Evolutionary conservation across 2,113 vertebrate species (phyloP), one percentile per base, ranked within the genome.

Genomic region (Callithrix jacchus): DNA sequence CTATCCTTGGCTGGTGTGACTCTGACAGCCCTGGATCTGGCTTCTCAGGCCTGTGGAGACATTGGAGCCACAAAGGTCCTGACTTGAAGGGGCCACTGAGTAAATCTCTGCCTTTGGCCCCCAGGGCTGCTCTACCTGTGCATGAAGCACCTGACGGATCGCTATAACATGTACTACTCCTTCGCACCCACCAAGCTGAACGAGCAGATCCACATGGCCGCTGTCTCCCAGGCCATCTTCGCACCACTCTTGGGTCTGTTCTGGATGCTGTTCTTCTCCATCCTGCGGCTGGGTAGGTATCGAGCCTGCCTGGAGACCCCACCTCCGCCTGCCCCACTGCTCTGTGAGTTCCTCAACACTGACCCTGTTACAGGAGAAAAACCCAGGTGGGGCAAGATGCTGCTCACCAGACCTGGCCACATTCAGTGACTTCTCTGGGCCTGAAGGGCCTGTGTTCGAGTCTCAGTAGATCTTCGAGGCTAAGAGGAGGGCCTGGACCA

Each of bases 161-260:
- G 99, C 32, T 99, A 99, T 93, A 99, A 99, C 97, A 99, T 99
- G 97, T 99, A 99, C 98, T 99, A 99, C 1, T 99, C 99, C 91
- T 99, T 99, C 11, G 98, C 99, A 9, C 99, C 99, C 96, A 99
- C 99, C 97, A 99, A 99, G 83, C 99, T 99, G 95, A 99, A 98
- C 96, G 99, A 99, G 97, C 98, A 98, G 88, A 99, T 99, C 97
- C 99, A 99, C 45, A 92, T 98, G 0, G 99, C 99, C 0, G 99
- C 99, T 7, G 98, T 99, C 98, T 99, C 98, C 97, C 99, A 99
- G 97, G 99, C 99, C 27, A 98, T 99, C 66, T 98, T 99, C 35
- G 99, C 99, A 0, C 99, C 99, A 4, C 98, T 99, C 97, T 98
- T 99, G 98, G 99, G 99, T 98, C 99, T 99, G 96, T 99, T 99